Evolutionary conservation across 2,797 vertebrate species (phyloP).

Genomic region (Geotrypetes seraphini): DNA sequence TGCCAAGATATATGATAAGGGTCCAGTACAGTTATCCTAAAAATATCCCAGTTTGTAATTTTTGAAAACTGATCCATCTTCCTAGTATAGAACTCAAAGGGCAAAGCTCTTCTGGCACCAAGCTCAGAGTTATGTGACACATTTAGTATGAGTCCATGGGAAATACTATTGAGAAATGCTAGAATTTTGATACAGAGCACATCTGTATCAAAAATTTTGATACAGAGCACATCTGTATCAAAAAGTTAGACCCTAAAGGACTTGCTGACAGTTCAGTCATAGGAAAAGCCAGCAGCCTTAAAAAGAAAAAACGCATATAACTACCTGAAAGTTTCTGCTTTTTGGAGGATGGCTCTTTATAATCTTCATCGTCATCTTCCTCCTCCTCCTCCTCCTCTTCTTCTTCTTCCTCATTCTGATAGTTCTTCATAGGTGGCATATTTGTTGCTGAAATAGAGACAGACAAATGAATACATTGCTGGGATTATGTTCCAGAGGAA

Average conservation of each 20-base stretch:
- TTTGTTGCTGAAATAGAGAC: slow-evolving; percentile 18
- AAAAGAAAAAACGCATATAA: slow-evolving; percentile 7
- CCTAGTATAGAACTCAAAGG: too few species aligned
- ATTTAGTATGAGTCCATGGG: background rate
- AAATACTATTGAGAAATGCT: background rate
- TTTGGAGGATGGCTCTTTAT: slow-evolving; percentile 44
- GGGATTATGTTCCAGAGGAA: too few species aligned
- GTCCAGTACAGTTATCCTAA: too few species aligned
- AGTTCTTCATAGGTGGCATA: slow-evolving; percentile 37
- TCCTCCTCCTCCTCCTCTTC: too few species aligned
- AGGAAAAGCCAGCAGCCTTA: background rate
- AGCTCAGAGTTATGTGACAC: background rate
- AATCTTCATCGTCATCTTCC: slow-evolving; percentile 37
- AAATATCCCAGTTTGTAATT: too few species aligned
- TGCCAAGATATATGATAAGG: too few species aligned
- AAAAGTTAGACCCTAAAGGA: background rate
- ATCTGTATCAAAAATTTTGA: background rate
- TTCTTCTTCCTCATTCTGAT: slow-evolving; percentile 32
- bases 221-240: background rate
- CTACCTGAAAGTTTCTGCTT: slow-evolving; percentile 51
- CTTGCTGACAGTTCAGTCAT: background rate
- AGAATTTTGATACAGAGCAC: background rate
- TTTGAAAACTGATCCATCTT: too few species aligned
- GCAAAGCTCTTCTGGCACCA: background rate
- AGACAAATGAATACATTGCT: too few species aligned